Evolutionary conservation across 2,113 vertebrate species (phyloP).

Genomic region (Daubentonia madagascariensis): DNA sequence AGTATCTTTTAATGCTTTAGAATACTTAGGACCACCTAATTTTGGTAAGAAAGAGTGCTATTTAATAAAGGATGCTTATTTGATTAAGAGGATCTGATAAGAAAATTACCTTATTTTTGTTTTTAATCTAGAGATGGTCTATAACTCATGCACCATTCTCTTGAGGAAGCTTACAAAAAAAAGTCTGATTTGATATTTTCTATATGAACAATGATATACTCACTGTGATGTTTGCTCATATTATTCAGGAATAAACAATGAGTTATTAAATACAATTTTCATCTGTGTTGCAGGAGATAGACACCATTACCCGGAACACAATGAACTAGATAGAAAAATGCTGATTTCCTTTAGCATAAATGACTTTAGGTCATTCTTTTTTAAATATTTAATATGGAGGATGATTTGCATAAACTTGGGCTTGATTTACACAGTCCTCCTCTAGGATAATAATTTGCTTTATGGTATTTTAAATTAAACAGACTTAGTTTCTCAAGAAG

Average conservation of each 20-base stretch:
- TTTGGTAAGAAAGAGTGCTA: neutral
- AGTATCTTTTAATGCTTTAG: neutral
- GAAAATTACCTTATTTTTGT: neutral
- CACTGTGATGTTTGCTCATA: neutral
- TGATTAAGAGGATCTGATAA: neutral
- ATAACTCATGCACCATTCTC: neutral
- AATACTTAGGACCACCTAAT: neutral
- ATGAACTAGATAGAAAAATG: neutral
- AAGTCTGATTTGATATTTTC: neutral
- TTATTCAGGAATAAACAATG: neutral
- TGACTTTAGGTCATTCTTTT: neutral
- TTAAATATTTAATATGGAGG: neutral
- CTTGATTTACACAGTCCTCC: neutral
- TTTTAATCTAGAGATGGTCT: neutral
- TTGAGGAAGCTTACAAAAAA: neutral
- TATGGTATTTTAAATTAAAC: neutral
- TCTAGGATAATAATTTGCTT: neutral
- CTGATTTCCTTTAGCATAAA: neutral
- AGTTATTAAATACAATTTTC: neutral
- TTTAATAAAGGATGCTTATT: neutral
- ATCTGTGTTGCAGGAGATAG: neutral
- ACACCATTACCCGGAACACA: neutral
- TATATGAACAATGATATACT: neutral
- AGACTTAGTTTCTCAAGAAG: neutral
- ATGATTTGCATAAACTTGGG: neutral